A percentile compares a stretch with the other conserved stretches of the same genome.
Evolutionary conservation across 2,113 vertebrate species (phyloP).

Genomic region (Callorhinus ursinus): DNA sequence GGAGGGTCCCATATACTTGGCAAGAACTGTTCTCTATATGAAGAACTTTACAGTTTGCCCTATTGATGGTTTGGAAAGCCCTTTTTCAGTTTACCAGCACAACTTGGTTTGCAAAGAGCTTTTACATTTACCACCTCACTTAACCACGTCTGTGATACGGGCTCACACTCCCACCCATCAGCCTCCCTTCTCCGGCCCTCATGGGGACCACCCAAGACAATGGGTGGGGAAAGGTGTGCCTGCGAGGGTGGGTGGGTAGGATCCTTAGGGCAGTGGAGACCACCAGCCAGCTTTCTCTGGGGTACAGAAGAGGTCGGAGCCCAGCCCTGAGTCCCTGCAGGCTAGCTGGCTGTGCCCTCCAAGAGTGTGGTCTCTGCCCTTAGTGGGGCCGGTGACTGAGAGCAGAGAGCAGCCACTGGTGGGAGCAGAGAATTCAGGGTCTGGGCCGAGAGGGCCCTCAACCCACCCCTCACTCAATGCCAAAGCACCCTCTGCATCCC

Average conservation of each 20-base stretch:
- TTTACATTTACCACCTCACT: not conserved
- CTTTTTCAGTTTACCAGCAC: not conserved
- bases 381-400: not conserved
- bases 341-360: not conserved
- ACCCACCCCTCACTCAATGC: fast-evolving
- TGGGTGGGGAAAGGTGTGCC: fast-evolving
- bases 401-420: not conserved
- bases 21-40: not conserved
- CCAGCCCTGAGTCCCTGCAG: not conserved
- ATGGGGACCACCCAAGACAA: not conserved
- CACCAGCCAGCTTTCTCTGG: not conserved
- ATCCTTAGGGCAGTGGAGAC: fast-evolving
- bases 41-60: not conserved
- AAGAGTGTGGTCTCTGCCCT: not conserved
- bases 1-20: fast-evolving
- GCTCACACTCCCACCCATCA: no score
- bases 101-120: not conserved
- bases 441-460: not conserved
- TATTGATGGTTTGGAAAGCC: not conserved
- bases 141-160: not conserved
- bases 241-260: fast-evolving
- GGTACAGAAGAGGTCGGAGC: not conserved
- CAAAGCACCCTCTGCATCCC: not conserved
- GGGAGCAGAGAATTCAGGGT: not conserved
- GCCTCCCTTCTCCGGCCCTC: not conserved